Percentiles rank a stretch among this genome's conserved stretches.
These are phyloP conservation scores for Acipenser oxyrinchus DNA, from an alignment of 2,797 vertebrate species.

Conservation along the genomic window DNA sequence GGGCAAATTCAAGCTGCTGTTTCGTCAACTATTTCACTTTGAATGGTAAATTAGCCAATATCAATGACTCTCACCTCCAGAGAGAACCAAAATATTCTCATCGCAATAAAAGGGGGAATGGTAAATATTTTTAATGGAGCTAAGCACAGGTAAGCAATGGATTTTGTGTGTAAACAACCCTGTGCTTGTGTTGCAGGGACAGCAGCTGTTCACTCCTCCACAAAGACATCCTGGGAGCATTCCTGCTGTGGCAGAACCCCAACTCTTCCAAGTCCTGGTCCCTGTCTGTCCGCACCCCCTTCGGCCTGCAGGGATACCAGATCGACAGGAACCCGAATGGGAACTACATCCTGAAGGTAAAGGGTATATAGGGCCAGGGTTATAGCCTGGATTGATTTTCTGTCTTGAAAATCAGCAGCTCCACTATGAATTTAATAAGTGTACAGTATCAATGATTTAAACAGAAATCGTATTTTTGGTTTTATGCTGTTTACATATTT, in stretches of 20 bases:
- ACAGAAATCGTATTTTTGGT: no score
- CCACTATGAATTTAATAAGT: no score
- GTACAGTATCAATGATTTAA: no score
- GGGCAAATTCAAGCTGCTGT: no score
- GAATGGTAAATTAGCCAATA: no score
- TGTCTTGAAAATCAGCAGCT: no score
- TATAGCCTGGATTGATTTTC: background rate
- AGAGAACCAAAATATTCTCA: no score
- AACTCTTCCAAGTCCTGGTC: conserved; percentile 58
- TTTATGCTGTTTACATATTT: no score
- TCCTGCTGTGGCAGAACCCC: conserved; percentile 71
- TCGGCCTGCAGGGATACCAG: conserved; percentile 63
- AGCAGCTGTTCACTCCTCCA: conserved; percentile 66
- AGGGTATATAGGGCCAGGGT: background rate
- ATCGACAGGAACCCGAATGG: conserved; percentile 63
- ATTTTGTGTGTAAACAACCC: no score
- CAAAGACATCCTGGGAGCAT: conserved; percentile 75
- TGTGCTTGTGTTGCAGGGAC: conserved; percentile 51
- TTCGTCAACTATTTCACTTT: no score
- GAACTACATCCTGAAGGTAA: conserved; percentile 74
- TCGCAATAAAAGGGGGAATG: background rate
- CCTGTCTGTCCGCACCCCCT: conserved; percentile 67
- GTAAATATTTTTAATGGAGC: background rate
- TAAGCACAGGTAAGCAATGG: background rate
- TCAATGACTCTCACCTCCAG: no score